phyloP scores from a whole-genome alignment of 2,888 invertebrate genomes.

The Orgyia antiqua region DNA sequence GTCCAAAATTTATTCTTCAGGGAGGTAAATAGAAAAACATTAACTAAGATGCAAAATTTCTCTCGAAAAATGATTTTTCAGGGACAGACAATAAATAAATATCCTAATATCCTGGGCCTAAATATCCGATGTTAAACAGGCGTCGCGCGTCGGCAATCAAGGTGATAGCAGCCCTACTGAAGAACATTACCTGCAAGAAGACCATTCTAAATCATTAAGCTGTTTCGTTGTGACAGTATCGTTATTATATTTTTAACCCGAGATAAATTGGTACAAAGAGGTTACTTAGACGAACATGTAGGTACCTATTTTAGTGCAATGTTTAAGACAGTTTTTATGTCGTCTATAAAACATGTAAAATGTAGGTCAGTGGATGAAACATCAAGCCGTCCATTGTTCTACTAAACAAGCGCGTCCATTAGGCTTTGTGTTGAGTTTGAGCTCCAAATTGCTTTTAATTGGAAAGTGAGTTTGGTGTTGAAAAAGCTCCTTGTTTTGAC shows the following conservation, averaged over 20 bases:
- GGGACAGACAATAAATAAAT: no score
- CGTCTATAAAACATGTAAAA: conserved; percentile 10
- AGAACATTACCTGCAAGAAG: conserved; percentile 4
- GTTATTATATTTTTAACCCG: conserved; percentile 10
- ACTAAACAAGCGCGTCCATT: conserved; percentile 18
- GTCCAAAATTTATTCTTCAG: no score
- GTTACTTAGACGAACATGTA: conserved; percentile 4
- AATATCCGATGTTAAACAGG: no score
- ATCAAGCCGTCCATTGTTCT: conserved; percentile 23
- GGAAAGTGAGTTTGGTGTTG: conserved; percentile 26
- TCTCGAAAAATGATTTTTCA: no score
- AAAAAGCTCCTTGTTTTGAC: conserved; percentile 31
- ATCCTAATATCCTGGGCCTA: no score
- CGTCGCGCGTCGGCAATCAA: no score
- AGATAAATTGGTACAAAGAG: conserved; percentile 20
- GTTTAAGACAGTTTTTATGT: conserved; percentile 13
- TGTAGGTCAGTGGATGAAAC: conserved; percentile 27
- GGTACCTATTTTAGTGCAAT: not conserved
- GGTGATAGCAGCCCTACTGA: no score
- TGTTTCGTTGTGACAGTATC: conserved; percentile 15
- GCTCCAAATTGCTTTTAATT: conserved; percentile 25
- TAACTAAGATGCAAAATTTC: no score
- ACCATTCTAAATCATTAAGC: conserved; percentile 9
- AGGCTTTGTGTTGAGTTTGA: conserved; percentile 19
- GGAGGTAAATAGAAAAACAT: no score